Evolutionary conservation across 2,888 invertebrate genomes (phyloP).

Genomic region (Zaprionus bogoriensis): DNA sequence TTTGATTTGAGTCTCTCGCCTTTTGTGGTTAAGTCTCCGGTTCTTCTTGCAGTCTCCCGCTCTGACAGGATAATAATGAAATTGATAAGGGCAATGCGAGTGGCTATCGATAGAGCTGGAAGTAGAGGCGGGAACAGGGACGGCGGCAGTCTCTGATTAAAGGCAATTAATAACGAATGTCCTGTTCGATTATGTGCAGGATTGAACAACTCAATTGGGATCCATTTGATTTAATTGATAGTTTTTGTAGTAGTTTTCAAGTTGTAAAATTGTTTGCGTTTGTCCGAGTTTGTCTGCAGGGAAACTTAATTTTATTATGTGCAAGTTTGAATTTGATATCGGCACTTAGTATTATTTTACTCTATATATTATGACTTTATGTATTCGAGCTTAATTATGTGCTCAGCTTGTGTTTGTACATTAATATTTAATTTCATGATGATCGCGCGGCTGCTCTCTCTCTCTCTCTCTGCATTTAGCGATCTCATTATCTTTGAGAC

Average conservation of each 20-base stretch:
- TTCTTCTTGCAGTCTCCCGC: background rate
- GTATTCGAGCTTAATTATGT: background rate
- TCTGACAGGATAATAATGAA: conserved; percentile 25
- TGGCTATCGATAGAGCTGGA: background rate
- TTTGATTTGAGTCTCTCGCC: conserved; percentile 41
- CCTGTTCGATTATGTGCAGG: background rate
- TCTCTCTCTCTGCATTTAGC: background rate
- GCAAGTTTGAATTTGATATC: background rate
- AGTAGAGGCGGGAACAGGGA: no score
- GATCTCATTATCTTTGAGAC: background rate
- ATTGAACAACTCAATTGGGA: background rate
- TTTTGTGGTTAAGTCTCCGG: background rate
- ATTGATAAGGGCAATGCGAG: conserved; percentile 10
- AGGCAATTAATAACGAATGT: background rate
- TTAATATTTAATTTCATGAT: background rate
- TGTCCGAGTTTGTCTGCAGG: no score
- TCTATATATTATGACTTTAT: background rate
- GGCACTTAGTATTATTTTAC: background rate
- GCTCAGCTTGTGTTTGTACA: background rate
- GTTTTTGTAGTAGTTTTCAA: background rate
- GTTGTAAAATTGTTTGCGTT: no score
- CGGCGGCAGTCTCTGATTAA: background rate
- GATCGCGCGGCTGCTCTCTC: no score
- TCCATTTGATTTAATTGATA: background rate
- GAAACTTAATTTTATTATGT: no score